Evolutionary conservation across 2,113 vertebrate genomes (phyloP).

Genomic region (Megaleporinus macrocephalus): DNA sequence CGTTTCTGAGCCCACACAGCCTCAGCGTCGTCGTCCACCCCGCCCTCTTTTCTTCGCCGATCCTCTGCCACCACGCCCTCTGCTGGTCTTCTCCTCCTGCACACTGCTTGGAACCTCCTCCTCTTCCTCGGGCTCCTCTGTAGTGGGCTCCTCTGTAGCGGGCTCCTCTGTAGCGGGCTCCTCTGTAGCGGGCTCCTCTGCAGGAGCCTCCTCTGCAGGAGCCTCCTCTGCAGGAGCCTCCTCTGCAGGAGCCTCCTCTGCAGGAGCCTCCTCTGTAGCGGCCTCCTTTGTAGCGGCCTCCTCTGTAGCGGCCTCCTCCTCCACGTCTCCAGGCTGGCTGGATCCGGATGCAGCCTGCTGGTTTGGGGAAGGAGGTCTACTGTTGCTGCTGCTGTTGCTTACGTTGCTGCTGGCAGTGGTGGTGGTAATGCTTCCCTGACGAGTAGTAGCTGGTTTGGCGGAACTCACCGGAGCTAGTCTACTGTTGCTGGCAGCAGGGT

Average conservation of each 20-base stretch:
- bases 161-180: conserved; percentile 25
- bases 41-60: conserved; percentile 67
- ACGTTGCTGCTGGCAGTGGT: conserved; percentile 19
- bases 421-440: conserved; percentile 29
- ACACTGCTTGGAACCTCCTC: conserved; percentile 42
- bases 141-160: conserved; percentile 17
- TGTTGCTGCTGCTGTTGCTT: conserved; percentile 33
- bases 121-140: conserved; percentile 50
- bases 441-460: conserved; percentile 21
- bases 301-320: conserved; percentile 27
- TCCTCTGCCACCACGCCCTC: conserved; percentile 57
- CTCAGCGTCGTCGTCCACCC: conserved; percentile 59
- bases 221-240: conserved; percentile 52
- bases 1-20: not conserved
- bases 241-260: conserved; percentile 27
- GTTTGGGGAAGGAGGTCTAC: conserved; percentile 23
- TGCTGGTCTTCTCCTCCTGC: conserved; percentile 46
- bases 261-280: conserved; percentile 55
- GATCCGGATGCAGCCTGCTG: conserved; percentile 21
- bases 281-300: conserved; percentile 35
- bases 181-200: conserved; percentile 55
- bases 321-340: conserved; percentile 16
- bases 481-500: conserved; percentile 39
- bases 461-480: conserved; percentile 15
- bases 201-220: conserved; percentile 51